Percentiles rank a stretch among this genome's conserved stretches.
phyloP scores from a whole-genome alignment of 2,888 invertebrate species.

The Chymomyza fuscimana region DNA sequence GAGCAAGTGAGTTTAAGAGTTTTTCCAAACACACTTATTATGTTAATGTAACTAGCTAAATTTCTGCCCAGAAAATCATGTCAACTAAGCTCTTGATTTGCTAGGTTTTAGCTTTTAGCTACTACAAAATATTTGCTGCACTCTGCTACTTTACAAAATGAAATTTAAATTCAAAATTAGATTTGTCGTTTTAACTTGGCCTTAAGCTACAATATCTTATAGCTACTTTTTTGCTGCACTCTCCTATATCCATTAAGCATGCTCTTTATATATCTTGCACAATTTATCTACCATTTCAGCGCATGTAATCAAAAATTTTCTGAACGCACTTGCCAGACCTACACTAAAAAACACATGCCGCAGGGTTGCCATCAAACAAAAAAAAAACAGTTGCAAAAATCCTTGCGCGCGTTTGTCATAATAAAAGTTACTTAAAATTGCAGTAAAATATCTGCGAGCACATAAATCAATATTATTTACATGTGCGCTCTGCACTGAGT shows the following conservation, averaged over 20 bases:
- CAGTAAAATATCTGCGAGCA: slow-evolving; percentile 48
- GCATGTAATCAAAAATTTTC: neutral
- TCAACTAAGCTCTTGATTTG: neutral
- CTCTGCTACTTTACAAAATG: too few species aligned
- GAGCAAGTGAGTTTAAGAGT: slow-evolving; percentile 27
- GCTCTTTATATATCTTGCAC: neutral
- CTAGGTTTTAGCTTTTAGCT: too few species aligned
- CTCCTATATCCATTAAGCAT: neutral
- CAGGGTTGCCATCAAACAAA: neutral
- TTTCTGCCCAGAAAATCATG: neutral
- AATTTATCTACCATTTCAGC: neutral
- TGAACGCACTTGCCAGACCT: neutral
- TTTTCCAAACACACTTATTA: neutral
- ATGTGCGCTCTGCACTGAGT: neutral
- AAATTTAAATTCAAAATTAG: too few species aligned
- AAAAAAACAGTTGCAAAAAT: slow-evolving; percentile 5
- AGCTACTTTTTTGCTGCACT: neutral
- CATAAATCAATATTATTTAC: slow-evolving; percentile 57
- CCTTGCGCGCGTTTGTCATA: slow-evolving; percentile 54
- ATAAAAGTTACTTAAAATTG: slow-evolving; percentile 68
- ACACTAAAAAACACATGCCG: slow-evolving; percentile 9
- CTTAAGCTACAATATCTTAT: neutral
- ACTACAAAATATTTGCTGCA: too few species aligned
- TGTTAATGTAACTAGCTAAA: neutral
- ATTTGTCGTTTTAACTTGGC: neutral